Evolutionary conservation across 2,888 invertebrate genomes (phyloP).

Genomic region (Polyommatus icarus): DNA sequence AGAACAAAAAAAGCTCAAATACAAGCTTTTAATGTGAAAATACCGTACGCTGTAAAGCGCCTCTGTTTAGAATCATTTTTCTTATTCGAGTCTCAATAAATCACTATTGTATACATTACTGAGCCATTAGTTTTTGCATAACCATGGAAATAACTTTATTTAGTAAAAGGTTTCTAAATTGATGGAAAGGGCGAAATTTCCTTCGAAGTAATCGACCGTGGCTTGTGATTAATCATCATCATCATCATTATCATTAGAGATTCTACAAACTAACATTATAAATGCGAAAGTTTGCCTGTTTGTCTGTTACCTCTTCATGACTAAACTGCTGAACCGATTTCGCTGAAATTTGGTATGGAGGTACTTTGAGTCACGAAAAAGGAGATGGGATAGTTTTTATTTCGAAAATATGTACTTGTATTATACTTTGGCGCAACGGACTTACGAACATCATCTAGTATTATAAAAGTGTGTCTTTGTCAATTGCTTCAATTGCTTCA

Average conservation of each 20-base stretch:
- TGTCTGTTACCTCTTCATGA: not conserved
- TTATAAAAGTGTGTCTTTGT: too few relatives aligned
- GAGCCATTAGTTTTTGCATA: constrained; percentile 30
- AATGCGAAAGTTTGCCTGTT: not conserved
- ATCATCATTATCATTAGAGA: not conserved
- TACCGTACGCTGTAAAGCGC: constrained; percentile 5
- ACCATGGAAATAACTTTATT: constrained; percentile 27
- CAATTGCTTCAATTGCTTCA: too few relatives aligned
- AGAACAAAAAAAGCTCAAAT: not conserved
- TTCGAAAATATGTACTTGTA: too few relatives aligned
- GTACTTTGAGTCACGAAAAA: too few relatives aligned
- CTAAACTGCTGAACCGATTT: too few relatives aligned
- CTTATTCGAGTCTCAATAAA: constrained; percentile 73
- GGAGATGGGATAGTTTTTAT: too few relatives aligned
- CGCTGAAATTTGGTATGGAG: too few relatives aligned
- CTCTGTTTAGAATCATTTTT: constrained; percentile 71
- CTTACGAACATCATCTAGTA: too few relatives aligned
- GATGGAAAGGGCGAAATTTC: constrained; percentile 9
- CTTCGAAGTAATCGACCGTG: not conserved
- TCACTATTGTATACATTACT: constrained; percentile 49
- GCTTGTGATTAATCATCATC: constrained; percentile 5
- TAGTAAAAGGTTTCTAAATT: constrained; percentile 28
- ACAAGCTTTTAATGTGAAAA: not conserved
- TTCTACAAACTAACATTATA: not conserved
- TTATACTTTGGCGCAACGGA: too few relatives aligned